phyloP scores from a whole-genome alignment of 2,113 vertebrate genomes.

The Cariama cristata region DNA sequence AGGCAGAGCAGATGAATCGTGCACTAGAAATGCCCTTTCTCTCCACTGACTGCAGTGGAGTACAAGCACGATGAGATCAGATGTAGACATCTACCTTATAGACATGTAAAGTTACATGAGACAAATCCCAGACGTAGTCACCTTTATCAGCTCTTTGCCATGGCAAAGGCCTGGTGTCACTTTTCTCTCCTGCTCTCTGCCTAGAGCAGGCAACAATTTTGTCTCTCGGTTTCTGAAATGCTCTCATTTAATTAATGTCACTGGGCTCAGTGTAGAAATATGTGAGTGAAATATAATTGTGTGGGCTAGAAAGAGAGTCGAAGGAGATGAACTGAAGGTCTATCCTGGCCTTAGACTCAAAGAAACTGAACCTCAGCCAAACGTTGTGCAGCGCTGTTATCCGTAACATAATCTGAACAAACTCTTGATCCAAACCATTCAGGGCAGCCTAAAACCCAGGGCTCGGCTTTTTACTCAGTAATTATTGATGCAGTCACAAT shows the following conservation, averaged over 20 bases:
- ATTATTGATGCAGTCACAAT: slow-evolving; percentile 41
- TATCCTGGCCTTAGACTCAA: background rate
- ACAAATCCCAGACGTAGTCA: slow-evolving; percentile 5
- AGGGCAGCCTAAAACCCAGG: slow-evolving; percentile 2
- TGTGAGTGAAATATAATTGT: slow-evolving; percentile 49
- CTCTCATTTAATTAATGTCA: slow-evolving; percentile 60
- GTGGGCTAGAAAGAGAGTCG: background rate
- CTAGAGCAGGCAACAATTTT: slow-evolving; percentile 10
- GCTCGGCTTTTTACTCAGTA: slow-evolving; percentile 31
- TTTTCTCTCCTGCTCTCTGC: background rate
- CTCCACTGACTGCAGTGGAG: background rate
- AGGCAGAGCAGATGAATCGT: background rate
- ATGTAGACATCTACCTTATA: slow-evolving; percentile 10
- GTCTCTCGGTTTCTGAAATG: slow-evolving; percentile 46
- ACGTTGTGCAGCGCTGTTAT: background rate
- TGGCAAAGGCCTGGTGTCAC: background rate
- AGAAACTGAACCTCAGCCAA: slow-evolving; percentile 25
- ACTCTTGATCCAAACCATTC: slow-evolving; percentile 6
- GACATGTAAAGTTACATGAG: background rate
- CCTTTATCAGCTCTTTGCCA: slow-evolving; percentile 13
- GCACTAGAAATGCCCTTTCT: background rate
- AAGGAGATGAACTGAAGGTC: background rate
- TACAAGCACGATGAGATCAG: background rate
- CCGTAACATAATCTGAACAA: slow-evolving; percentile 1
- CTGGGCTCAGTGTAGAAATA: background rate